These are phyloP conservation scores for Trissonchulus sp. DNA, from an alignment of 2,888 invertebrate species.

Conservation along the genomic window DNA sequence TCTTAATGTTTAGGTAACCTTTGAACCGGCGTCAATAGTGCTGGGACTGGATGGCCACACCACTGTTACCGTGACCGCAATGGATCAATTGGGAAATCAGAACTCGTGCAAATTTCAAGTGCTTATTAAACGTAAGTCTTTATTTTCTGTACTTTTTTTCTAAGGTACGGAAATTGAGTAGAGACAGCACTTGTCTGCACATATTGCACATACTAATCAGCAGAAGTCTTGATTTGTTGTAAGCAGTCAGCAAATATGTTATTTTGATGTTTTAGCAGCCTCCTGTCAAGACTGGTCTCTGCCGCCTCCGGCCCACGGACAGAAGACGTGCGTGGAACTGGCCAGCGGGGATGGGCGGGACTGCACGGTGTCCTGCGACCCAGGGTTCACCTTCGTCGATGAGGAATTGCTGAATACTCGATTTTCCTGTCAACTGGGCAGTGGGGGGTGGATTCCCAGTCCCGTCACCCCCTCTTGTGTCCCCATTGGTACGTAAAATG, in stretches of 20 bases:
- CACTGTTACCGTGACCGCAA: slow-evolving; percentile 44
- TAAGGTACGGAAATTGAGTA: too few species aligned
- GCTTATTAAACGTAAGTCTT: slow-evolving; percentile 37
- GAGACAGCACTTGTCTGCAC: too few species aligned
- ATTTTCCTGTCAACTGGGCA: slow-evolving; percentile 70
- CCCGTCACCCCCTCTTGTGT: slow-evolving; percentile 90
- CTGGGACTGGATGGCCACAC: slow-evolving; percentile 41
- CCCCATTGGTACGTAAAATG: slow-evolving; percentile 67
- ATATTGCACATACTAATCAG: too few species aligned
- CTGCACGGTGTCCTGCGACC: slow-evolving; percentile 53
- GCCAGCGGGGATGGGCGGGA: slow-evolving; percentile 64
- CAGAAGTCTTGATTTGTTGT: too few species aligned
- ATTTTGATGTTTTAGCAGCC: slow-evolving; percentile 41
- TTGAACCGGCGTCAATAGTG: slow-evolving; percentile 42
- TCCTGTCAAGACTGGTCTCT: slow-evolving; percentile 86
- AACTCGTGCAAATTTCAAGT: slow-evolving; percentile 51
- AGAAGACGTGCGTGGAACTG: slow-evolving; percentile 63
- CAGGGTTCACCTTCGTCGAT: slow-evolving; percentile 35
- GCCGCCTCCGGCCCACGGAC: slow-evolving; percentile 75
- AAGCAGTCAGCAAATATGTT: not conserved
- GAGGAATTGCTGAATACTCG: slow-evolving; percentile 59
- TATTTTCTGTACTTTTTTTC: not conserved
- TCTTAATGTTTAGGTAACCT: slow-evolving; percentile 40
- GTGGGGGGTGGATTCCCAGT: slow-evolving; percentile 73
- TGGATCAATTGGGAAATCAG: slow-evolving; percentile 46